Evolutionary conservation across 2,888 invertebrate species (phyloP), one percentile per base, ranked within the genome.

Genomic region (Dicranocentrus wangi): DNA sequence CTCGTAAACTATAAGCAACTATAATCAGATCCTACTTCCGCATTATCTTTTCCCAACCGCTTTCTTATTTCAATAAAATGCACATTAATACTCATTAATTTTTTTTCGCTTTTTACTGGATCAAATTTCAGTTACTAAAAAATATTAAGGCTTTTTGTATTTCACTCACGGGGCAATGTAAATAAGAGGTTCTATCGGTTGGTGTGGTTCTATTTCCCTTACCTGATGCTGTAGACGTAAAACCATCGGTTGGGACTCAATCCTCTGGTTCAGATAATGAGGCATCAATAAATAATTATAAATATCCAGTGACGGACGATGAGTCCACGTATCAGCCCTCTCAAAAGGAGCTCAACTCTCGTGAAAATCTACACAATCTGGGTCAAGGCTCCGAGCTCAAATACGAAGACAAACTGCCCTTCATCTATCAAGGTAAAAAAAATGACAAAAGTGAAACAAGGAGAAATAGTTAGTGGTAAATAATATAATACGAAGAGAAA

Each of bases 251-350:
- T 19, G 65, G 63, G 53, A 60, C 71, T 21, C 81, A 66, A 17
- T 85, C 84, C 69, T 85, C 85, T 23, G 86, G 86, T 47, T 85
- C 85, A n/a, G 86, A 86, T 80, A 86, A 86, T 83, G 86, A 86
- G 66, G 85, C 83, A 58, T 84, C 86, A 70, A 70, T 84, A 63
- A 83, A 77, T 79, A 85, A 82, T 80, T 81, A 81, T 70, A 76
- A 81, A 81, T 81, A 81, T 76, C 71, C 81, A 70, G 70, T 55
- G 61, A 70, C 81, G 0, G 81, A 73, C 39, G 81, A 82, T 32
- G 75, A 84, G 69, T 84, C 83, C 27, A 65, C 75, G 3, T 76
- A 81, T 61, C 63, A 76, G 60, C 76, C 83, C 75, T 47, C 84
- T 61, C 32, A 73, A 79, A 86, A 81, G 82, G 84, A 85, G 27